A percentile compares a stretch with the other conserved stretches of the same genome.
These are phyloP conservation scores for Drosophila elegans DNA, from an alignment of 1,140 invertebrate genomes.

Conservation along the genomic window DNA sequence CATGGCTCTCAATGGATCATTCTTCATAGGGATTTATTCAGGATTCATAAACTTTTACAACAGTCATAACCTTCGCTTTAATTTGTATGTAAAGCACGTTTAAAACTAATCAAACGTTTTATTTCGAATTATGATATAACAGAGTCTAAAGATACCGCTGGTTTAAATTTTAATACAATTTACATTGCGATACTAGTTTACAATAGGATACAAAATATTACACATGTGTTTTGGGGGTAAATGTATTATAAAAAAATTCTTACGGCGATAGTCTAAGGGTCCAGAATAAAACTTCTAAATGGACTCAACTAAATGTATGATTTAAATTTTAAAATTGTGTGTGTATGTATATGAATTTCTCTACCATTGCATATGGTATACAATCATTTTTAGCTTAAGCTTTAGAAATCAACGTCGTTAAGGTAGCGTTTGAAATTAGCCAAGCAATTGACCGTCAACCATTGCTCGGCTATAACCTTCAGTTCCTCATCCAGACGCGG, in stretches of 20 bases:
- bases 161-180: constrained; percentile 5
- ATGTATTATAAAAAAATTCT: constrained; percentile 1
- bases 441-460: constrained; percentile 86
- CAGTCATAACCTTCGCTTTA: not conserved
- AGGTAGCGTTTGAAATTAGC: constrained; percentile 61
- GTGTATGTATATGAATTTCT: constrained; percentile 9
- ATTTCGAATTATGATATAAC: not conserved
- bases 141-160: not conserved
- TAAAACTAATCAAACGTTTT: constrained; percentile 5
- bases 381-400: constrained; percentile 3
- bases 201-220: constrained; percentile 16
- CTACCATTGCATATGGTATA: constrained; percentile 74
- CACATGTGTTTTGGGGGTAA: not conserved
- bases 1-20: not conserved
- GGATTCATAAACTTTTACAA: not conserved
- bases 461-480: constrained; percentile 87
- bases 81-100: not conserved
- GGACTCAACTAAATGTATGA: constrained; percentile 15
- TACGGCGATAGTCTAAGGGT: not conserved
- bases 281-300: constrained; percentile 25
- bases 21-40: not conserved
- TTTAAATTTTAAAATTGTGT: constrained; percentile 7
- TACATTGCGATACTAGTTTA: constrained; percentile 1
- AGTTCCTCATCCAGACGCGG: constrained; percentile 87
- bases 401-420: constrained; percentile 45